Conservation (phyloP, 1,140 invertebrate genomes). For the Temnothorax nylanderi region DNA sequence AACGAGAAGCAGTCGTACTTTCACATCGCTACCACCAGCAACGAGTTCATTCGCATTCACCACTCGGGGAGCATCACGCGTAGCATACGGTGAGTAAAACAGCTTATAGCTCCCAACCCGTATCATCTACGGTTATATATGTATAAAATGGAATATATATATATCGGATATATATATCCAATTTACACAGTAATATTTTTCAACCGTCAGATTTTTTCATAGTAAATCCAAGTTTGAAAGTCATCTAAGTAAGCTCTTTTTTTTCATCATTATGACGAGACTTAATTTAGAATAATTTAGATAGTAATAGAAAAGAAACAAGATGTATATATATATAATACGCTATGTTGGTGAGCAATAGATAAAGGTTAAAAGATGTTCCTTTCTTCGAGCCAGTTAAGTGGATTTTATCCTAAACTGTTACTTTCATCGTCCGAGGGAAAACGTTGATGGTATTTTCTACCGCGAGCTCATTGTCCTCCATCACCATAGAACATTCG, state of each 20-base stretch:
- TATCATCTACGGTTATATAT: background rate
- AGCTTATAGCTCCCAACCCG: background rate
- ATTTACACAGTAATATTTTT: background rate
- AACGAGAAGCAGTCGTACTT: constrained; percentile 99
- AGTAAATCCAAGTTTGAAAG: background rate
- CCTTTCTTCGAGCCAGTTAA: background rate
- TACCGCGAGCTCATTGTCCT: constrained; percentile 49
- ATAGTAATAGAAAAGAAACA: background rate
- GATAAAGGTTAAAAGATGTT: constrained; percentile 3
- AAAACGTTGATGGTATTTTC: constrained; percentile 11
- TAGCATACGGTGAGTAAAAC: constrained; percentile 94
- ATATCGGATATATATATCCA: background rate
- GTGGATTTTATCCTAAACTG: constrained; percentile 24
- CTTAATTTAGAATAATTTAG: constrained; percentile 32
- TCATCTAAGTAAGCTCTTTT: background rate
- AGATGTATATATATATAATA: background rate
- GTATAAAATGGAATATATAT: background rate
- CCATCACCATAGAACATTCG: constrained; percentile 56
- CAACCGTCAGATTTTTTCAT: background rate
- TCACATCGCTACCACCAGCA: constrained; percentile 98
- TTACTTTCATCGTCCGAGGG: background rate
- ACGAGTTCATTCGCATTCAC: constrained; percentile 98
- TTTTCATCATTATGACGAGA: background rate
- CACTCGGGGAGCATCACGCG: constrained; percentile 97
- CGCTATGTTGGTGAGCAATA: background rate